Conservation (phyloP, 2,113 vertebrate species). For the Lontra canadensis region DNA sequence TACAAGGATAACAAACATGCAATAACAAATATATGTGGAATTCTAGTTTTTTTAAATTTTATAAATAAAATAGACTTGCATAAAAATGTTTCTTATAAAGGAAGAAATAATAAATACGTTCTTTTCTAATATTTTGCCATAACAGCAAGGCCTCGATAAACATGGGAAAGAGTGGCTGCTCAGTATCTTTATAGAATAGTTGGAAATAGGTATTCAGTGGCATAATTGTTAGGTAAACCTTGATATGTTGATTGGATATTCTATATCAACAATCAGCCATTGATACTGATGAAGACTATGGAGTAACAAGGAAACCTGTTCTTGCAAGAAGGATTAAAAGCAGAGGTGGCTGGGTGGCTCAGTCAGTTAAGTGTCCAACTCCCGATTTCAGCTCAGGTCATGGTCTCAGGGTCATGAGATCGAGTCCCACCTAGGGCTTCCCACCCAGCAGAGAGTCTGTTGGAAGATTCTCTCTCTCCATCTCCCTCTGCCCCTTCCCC, state of each 20-base stretch:
- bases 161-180: neutral
- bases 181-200: neutral
- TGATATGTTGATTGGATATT: neutral
- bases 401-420: neutral
- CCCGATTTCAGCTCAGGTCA: neutral
- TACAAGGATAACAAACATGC: neutral
- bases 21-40: neutral
- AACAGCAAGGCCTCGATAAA: neutral
- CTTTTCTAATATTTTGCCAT: neutral
- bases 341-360: neutral
- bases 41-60: neutral
- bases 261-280: neutral
- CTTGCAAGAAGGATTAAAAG: neutral
- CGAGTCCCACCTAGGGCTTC: neutral
- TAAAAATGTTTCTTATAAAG: neutral
- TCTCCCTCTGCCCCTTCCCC: neutral
- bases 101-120: neutral
- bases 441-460: neutral
- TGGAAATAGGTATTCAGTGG: neutral
- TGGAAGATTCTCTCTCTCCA: neutral
- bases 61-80: neutral
- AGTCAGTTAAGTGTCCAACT: neutral
- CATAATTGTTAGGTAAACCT: neutral
- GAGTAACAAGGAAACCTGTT: neutral
- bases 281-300: neutral